phyloP scores from a whole-genome alignment of 64 coral and sea anemone species.

The Montipora capricornis region DNA sequence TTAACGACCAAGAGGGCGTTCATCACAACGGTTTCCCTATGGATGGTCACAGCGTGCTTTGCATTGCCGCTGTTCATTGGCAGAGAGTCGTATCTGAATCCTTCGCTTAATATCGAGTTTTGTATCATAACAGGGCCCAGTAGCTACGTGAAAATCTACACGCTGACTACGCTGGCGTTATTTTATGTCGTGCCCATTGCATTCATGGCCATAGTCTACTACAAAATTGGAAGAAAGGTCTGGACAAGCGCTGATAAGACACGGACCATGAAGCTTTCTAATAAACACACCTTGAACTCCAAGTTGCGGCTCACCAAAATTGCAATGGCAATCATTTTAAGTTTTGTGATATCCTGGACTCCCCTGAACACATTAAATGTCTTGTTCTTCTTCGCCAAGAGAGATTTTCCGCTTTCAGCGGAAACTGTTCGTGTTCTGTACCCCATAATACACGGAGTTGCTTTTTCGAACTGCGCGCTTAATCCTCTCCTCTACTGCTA shows the following conservation, averaged over 20 bases:
- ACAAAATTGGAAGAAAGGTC: slow-evolving; percentile 75
- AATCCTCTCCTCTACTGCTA: slow-evolving; percentile 88
- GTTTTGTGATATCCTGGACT: slow-evolving; percentile 87
- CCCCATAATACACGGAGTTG: slow-evolving; percentile 59
- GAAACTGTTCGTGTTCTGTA: slow-evolving; percentile 13
- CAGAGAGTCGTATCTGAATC: slow-evolving; percentile 15
- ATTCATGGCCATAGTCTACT: slow-evolving; percentile 72
- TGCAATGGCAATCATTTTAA: slow-evolving; percentile 78
- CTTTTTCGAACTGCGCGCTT: slow-evolving; percentile 84
- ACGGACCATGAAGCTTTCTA: slow-evolving; percentile 47
- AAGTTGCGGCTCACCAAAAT: slow-evolving; percentile 90
- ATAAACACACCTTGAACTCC: slow-evolving; percentile 46
- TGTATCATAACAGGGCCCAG: slow-evolving; percentile 49
- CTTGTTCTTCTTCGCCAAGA: slow-evolving; percentile 36
- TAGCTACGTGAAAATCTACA: slow-evolving; percentile 43
- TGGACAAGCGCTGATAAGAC: slow-evolving; percentile 77
- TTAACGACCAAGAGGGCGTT: slow-evolving; percentile 49
- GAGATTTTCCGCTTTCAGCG: background rate
- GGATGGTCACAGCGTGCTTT: slow-evolving; percentile 33
- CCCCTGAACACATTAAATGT: slow-evolving; percentile 43
- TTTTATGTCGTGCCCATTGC: slow-evolving; percentile 83
- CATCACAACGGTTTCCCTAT: slow-evolving; percentile 34
- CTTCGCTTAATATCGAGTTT: background rate
- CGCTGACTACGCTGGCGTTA: slow-evolving; percentile 11
- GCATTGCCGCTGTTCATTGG: slow-evolving; percentile 71